A percentile compares a stretch with the other conserved stretches of the same genome.
Conservation (phyloP, 2,888 invertebrate genomes). For the Rhyacophila evoluta region DNA sequence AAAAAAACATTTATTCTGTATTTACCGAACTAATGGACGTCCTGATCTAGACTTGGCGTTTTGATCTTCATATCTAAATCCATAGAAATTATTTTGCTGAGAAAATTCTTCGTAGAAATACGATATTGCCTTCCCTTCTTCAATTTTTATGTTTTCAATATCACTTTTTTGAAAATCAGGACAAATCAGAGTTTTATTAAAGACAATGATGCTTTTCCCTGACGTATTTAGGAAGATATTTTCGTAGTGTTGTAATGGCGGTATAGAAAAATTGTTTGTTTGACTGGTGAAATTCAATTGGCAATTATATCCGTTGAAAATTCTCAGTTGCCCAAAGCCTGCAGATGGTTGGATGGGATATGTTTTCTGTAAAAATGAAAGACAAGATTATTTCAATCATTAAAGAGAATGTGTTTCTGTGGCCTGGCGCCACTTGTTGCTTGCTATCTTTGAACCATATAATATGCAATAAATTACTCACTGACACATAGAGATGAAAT, state of each 20-base stretch:
- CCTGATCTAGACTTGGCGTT: constrained; percentile 70
- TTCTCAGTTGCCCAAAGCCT: constrained; percentile 71
- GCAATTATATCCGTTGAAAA: constrained; percentile 73
- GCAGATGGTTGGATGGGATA: constrained; percentile 70
- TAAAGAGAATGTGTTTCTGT: no score
- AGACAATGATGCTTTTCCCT: constrained; percentile 54
- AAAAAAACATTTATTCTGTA: no score
- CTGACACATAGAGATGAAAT: no score
- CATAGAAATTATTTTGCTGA: not conserved
- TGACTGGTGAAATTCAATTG: constrained; percentile 66
- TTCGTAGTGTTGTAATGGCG: constrained; percentile 59
- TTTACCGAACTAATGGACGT: constrained; percentile 70
- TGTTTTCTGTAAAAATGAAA: constrained; percentile 69
- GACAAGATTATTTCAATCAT: no score
- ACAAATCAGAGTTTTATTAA: constrained; percentile 48
- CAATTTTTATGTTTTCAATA: constrained; percentile 57
- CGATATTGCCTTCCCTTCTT: constrained; percentile 61
- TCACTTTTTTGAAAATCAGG: constrained; percentile 59
- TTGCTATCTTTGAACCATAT: no score
- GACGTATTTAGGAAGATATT: constrained; percentile 58
- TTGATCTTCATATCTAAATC: constrained; percentile 62
- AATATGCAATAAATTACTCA: no score
- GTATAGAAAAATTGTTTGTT: constrained; percentile 61
- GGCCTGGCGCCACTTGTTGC: no score
- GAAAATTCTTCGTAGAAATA: constrained; percentile 58